phyloP scores from a whole-genome alignment of 2,113 vertebrate species.

The Cichladusa arquata region DNA sequence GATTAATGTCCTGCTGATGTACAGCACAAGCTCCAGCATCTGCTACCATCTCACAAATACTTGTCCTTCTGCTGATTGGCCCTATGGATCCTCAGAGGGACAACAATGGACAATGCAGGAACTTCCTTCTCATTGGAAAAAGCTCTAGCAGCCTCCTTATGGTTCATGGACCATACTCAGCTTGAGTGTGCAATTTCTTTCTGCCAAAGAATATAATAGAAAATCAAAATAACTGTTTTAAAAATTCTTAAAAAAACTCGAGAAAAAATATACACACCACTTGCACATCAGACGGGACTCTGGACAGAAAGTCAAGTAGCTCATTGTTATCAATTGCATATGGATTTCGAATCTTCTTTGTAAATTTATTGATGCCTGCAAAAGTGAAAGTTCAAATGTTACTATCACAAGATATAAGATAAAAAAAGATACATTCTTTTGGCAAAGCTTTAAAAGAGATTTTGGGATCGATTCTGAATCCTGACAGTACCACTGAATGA shows the following conservation, averaged over 20 bases:
- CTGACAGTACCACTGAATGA: background rate
- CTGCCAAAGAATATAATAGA: background rate
- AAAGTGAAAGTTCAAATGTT: conserved; percentile 46
- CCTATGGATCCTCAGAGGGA: background rate
- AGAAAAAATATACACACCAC: conserved; percentile 83
- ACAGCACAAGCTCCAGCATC: background rate
- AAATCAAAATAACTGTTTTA: background rate
- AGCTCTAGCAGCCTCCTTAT: background rate
- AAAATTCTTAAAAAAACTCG: background rate
- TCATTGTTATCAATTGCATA: conserved; percentile 98
- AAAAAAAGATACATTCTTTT: background rate
- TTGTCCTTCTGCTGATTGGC: background rate
- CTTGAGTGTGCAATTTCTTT: background rate
- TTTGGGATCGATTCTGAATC: background rate
- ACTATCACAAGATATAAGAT: background rate
- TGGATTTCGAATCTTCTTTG: conserved; percentile 95
- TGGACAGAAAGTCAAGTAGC: conserved; percentile 94
- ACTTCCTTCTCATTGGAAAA: background rate
- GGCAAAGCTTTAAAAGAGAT: background rate
- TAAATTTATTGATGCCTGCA: conserved; percentile 98
- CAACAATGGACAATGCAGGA: background rate
- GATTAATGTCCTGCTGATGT: background rate
- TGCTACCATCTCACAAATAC: background rate
- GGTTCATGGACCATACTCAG: background rate
- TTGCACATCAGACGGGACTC: conserved; percentile 97